These are phyloP conservation scores for Sebastes alutus DNA, from an alignment of 2,797 vertebrate genomes.

Conservation along the genomic window DNA sequence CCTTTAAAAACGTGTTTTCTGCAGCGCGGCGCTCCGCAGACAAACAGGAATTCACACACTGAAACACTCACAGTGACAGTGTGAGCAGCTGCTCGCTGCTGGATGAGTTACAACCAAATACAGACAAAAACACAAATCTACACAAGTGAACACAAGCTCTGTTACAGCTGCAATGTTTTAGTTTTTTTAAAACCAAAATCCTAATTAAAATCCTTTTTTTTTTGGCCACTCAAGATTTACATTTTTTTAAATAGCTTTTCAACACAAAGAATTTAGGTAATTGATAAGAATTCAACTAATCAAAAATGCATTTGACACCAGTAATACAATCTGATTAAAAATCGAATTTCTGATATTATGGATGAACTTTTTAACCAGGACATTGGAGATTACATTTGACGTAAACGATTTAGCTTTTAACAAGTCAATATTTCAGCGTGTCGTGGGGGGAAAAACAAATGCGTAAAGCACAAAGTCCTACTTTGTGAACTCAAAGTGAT, in stretches of 20 bases:
- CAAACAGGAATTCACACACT: conserved; percentile 7
- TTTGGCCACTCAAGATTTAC: not conserved
- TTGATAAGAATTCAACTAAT: not conserved
- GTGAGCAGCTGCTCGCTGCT: not conserved
- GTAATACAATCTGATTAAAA: not conserved
- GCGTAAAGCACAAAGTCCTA: too few relatives aligned
- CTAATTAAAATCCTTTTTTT: not conserved
- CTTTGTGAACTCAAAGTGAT: not conserved
- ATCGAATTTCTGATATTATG: not conserved
- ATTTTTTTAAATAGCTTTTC: not conserved
- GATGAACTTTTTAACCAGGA: not conserved
- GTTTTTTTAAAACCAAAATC: not conserved
- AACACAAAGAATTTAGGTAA: not conserved
- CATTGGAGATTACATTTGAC: not conserved
- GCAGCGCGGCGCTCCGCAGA: not conserved
- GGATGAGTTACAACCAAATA: not conserved
- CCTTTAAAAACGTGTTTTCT: conserved; percentile 43
- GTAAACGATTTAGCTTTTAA: not conserved
- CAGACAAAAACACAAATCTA: not conserved
- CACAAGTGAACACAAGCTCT: conserved; percentile 1
- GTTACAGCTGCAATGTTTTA: not conserved
- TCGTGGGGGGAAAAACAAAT: too few relatives aligned
- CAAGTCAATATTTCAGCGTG: not conserved
- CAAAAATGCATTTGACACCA: not conserved
- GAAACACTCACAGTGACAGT: not conserved